Conservation (phyloP, 2,113 vertebrate species). For the Cettia cetti region DNA sequence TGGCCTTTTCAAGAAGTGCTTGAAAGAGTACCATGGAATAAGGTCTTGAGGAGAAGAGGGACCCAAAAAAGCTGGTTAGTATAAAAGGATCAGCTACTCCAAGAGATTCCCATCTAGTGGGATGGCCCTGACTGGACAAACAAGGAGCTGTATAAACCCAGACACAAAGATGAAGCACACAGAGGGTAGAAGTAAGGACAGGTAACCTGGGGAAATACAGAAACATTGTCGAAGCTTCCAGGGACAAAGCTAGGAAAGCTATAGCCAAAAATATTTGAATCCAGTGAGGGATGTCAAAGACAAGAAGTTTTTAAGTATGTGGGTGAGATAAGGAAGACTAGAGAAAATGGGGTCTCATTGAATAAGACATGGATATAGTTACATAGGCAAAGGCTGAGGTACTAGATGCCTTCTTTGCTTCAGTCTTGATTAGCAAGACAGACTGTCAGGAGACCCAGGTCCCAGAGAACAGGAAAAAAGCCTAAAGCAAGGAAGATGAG, state of each 20-base stretch:
- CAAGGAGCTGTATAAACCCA: background rate
- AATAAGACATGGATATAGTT: background rate
- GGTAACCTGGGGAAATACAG: background rate
- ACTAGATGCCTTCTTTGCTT: background rate
- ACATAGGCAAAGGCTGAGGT: background rate
- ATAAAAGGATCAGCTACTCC: background rate
- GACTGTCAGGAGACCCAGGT: background rate
- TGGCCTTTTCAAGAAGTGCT: background rate
- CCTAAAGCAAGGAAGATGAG: background rate
- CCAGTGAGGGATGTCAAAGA: background rate
- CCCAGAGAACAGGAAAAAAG: background rate
- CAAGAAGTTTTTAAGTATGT: background rate
- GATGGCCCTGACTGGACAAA: background rate
- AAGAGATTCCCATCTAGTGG: background rate
- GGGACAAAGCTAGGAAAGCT: background rate
- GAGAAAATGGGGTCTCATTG: background rate
- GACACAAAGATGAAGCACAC: background rate
- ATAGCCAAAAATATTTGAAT: background rate
- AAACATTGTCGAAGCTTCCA: background rate
- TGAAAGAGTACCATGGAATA: background rate
- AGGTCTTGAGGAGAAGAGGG: background rate
- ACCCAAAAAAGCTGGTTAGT: background rate
- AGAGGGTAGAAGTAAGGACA: background rate
- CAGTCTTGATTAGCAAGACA: background rate
- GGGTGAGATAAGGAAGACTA: background rate